Evolutionary conservation across 2,113 vertebrate species (phyloP).

Genomic region (Hemichromis elongatus): DNA sequence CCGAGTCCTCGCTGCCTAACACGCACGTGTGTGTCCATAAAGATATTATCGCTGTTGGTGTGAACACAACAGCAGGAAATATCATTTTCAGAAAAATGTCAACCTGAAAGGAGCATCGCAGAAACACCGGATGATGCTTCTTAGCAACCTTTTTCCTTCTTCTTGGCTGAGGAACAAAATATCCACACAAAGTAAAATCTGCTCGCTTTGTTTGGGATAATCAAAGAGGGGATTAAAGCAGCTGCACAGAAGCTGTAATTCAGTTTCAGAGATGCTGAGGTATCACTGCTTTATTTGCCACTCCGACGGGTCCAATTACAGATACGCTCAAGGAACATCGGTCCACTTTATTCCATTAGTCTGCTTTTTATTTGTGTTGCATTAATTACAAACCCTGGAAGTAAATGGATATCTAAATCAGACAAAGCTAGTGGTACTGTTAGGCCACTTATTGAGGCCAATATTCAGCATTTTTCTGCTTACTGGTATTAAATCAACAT

Average conservation of each 20-base stretch:
- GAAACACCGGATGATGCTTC: not conserved
- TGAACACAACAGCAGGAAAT: not conserved
- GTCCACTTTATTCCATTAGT: not conserved
- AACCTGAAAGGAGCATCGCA: not conserved
- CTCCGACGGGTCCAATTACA: not conserved
- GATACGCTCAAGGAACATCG: not conserved
- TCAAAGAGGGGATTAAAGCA: not conserved
- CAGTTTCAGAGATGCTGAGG: not conserved
- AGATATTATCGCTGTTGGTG: not conserved
- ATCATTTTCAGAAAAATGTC: not conserved
- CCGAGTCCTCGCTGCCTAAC: not conserved
- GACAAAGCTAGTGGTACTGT: rapidly evolving
- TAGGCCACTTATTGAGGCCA: not conserved
- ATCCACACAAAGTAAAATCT: not conserved
- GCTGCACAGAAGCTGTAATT: not conserved
- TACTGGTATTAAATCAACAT: not conserved
- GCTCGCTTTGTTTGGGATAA: not conserved
- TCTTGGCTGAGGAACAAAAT: not conserved
- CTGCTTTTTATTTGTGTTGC: not conserved
- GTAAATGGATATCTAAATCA: not conserved
- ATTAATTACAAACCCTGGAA: not conserved
- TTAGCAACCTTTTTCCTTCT: not conserved
- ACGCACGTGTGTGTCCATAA: not conserved
- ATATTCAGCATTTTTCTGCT: not conserved
- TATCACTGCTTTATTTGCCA: not conserved